Evolutionary conservation across 2,113 vertebrate genomes (phyloP), one percentile per base, ranked within the genome.

Genomic region (Triplophysa dalaica): DNA sequence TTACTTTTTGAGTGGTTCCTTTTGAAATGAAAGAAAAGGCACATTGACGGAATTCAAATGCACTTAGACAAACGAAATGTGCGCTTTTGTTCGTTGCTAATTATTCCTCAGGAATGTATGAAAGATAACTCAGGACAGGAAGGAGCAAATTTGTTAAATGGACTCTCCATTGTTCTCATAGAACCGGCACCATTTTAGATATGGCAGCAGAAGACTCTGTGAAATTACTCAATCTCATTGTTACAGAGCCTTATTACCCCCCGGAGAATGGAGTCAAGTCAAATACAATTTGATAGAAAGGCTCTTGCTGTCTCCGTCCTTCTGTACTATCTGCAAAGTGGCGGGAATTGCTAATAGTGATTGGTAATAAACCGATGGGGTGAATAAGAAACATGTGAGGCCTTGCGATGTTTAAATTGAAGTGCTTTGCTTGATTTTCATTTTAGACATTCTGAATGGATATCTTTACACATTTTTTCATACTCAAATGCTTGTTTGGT

Each of bases 81-180:
- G 86, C 63, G 73, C 89, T 87, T 93, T 92, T 91, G 88, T 90
- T 85, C 80, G 24, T 0, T 69, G 84, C 88, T 90, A 91, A 92
- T 92, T 89, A 88, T 92, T 92, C 88, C 86, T 84, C 85, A 54
- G 80, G 79, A 86, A 85, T 79, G 75, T 83, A 88, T 83, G 86
- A 87, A 90, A 90, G 91, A 92, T 93, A 86, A 90, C 70, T 75
- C 67, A 9, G 79, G 87, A 89, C 87, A 87, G 83, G 88, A 90
- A 82, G 85, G 84, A 86, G 78, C 83, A 91, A 92, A 92, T 90
- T 90, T 86, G 89, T 92, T 90, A 90, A 92, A 91, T 87, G 80
- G 82, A 73, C 91, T 84, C 84, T 86, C 85, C 75, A 89, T 91
- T 92, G 87, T 90, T 87, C 78, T 58, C 58, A n/a, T 43, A 86